A percentile compares a stretch with the other conserved stretches of the same genome.
Evolutionary conservation across 1,140 invertebrate species (phyloP).

Genomic region (Leptinotarsa defecta): DNA sequence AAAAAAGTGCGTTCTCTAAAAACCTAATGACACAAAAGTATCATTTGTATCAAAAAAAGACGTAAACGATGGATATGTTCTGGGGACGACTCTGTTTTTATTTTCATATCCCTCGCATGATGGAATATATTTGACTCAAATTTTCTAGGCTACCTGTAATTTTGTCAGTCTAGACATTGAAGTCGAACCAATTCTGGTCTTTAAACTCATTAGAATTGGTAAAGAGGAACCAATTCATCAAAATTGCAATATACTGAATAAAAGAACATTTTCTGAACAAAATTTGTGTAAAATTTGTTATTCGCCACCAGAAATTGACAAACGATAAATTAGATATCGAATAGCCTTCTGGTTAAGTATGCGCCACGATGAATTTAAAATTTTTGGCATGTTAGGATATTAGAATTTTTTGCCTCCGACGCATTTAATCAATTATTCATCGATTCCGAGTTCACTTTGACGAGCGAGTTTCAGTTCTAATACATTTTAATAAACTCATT

Average conservation of each 20-base stretch:
- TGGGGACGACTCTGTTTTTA: too few species aligned
- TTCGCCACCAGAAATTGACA: not conserved
- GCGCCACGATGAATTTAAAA: not conserved
- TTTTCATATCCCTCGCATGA: too few species aligned
- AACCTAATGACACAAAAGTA: too few species aligned
- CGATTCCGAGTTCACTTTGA: not conserved
- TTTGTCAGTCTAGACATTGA: not conserved
- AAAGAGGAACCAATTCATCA: not conserved
- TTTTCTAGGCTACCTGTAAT: too few species aligned
- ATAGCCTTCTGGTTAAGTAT: constrained; percentile 8
- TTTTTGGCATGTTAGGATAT: not conserved
- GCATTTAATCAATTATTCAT: constrained; percentile 6
- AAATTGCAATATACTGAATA: constrained; percentile 1
- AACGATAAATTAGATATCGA: not conserved
- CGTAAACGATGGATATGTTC: too few species aligned
- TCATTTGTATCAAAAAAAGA: too few species aligned
- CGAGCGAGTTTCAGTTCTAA: not conserved
- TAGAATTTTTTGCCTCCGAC: not conserved
- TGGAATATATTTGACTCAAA: too few species aligned
- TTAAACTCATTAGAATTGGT: not conserved
- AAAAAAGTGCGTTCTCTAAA: too few species aligned
- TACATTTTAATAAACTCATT: not conserved
- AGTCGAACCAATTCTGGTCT: not conserved
- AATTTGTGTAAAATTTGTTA: not conserved
- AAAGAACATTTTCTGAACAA: not conserved